Conservation (phyloP, 1,140 invertebrate species). For the Phymorhynchus buccinoides region DNA sequence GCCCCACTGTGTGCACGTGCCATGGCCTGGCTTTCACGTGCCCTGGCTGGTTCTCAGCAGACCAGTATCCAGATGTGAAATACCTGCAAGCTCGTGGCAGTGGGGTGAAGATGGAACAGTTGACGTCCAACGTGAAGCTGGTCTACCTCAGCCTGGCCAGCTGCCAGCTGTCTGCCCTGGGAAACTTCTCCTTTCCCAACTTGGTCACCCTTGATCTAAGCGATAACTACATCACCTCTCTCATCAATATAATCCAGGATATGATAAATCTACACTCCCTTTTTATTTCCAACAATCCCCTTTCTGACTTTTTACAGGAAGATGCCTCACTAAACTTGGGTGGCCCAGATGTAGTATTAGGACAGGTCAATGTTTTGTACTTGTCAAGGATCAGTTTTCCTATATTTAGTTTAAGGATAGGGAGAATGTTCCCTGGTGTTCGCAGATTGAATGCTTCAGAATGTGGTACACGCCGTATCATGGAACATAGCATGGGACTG, state of each 20-base stretch:
- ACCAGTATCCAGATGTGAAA: too few relatives aligned
- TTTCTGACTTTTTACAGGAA: neutral
- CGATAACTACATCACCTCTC: neutral
- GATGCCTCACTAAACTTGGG: too few relatives aligned
- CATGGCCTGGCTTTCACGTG: too few relatives aligned
- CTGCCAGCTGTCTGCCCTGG: too few relatives aligned
- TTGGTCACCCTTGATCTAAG: neutral
- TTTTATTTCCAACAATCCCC: neutral
- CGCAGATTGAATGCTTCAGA: conserved; percentile 33
- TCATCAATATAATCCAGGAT: neutral
- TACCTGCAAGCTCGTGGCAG: too few relatives aligned
- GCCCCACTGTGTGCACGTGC: too few relatives aligned
- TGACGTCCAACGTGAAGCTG: too few relatives aligned
- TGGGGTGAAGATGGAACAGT: too few relatives aligned
- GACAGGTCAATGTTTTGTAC: neutral
- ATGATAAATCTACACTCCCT: neutral
- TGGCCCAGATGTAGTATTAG: neutral
- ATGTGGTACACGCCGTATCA: conserved; percentile 23
- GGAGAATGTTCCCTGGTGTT: neutral
- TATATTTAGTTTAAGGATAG: neutral
- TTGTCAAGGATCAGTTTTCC: neutral
- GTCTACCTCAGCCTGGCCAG: too few relatives aligned
- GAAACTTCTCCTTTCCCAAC: conserved; percentile 17
- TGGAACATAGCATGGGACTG: conserved; percentile 35
- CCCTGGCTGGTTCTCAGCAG: too few relatives aligned